Base-by-base conservation (phyloP, 1,140 invertebrate genomes). In the Zaprionus camerounensis region DNA sequence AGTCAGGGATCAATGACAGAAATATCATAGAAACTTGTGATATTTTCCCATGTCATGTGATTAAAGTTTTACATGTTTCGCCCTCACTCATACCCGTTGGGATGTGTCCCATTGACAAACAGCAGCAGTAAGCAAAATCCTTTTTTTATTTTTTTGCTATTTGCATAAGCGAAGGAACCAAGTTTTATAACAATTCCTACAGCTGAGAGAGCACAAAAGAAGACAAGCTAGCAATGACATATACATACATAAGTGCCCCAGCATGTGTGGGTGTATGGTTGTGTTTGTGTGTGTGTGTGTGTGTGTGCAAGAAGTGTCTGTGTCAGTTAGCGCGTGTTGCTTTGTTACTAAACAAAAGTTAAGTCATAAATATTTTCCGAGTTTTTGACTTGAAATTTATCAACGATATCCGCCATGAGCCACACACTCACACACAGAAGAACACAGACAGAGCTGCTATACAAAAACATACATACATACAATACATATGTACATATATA, bases 321-420 rank as follows among this genome's bases (percentile, higher is more conserved):
- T 65, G 49, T 65, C 49, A 36, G 63, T 65, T 53, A 17, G 46
- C 46, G 56, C 71, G 65, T 74, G 76, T 78, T 81, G 81, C 85
- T 81, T 71, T 90, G 85, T 90, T 85, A 72, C 81, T 90, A 85
- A 90, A 85, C 86, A 90, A 90, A 90, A 90, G 85, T 90, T 90
- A 90, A 86, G 85, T 86, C 85, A 90, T 90, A 90, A 90, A 90
- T 90, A 90, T 90, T 90, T 90, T 90, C 85, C 79, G 81, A 90
- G 76, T 90, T 90, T 85, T 84, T 82, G 85, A 90, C 85, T 90
- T 82, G 71, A 91, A 90, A 90, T 90, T 90, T 90, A 90, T 90
- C 85, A 90, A 90, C 86, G 85, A 90, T 90, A 90, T 90, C 85
- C 85, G 79, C 66, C 68, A 77, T 59, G 61, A 75, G 80, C 61